These are phyloP conservation scores for Ifrita kowaldi DNA, from an alignment of 2,113 vertebrate genomes.

Conservation along the genomic window DNA sequence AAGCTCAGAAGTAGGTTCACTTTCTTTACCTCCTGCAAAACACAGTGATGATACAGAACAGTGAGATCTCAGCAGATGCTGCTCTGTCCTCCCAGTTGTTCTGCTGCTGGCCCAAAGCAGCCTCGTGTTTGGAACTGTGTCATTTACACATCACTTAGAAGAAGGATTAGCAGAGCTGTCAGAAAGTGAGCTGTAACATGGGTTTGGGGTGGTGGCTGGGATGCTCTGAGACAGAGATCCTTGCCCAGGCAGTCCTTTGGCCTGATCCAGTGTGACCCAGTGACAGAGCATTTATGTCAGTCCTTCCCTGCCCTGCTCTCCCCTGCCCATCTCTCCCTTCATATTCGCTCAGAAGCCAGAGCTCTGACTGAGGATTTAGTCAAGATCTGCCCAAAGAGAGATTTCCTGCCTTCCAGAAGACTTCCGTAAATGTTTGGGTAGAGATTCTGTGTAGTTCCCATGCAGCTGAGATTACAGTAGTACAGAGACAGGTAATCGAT, in stretches of 20 bases:
- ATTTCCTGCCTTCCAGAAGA: background rate
- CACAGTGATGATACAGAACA: background rate
- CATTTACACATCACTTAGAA: background rate
- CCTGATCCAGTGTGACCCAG: background rate
- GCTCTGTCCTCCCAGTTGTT: background rate
- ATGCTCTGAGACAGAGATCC: background rate
- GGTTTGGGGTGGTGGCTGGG: background rate
- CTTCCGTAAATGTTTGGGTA: background rate
- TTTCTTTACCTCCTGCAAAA: background rate
- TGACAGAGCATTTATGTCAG: background rate
- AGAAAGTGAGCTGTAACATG: fast-evolving
- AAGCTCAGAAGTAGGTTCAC: background rate
- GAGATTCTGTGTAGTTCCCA: background rate
- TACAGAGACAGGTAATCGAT: background rate
- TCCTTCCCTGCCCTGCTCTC: background rate
- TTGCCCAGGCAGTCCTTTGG: background rate
- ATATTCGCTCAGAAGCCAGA: fast-evolving
- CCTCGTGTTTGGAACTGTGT: background rate
- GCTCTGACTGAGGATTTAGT: background rate
- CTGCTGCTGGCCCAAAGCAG: background rate
- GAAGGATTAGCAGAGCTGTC: background rate
- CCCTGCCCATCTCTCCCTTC: background rate
- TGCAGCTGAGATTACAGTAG: background rate
- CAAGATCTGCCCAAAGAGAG: background rate
- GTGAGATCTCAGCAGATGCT: background rate